A percentile compares a stretch with the other conserved stretches of the same genome.
These are phyloP conservation scores for Thymelicus acteon DNA, from an alignment of 2,888 invertebrate genomes.

Conservation along the genomic window DNA sequence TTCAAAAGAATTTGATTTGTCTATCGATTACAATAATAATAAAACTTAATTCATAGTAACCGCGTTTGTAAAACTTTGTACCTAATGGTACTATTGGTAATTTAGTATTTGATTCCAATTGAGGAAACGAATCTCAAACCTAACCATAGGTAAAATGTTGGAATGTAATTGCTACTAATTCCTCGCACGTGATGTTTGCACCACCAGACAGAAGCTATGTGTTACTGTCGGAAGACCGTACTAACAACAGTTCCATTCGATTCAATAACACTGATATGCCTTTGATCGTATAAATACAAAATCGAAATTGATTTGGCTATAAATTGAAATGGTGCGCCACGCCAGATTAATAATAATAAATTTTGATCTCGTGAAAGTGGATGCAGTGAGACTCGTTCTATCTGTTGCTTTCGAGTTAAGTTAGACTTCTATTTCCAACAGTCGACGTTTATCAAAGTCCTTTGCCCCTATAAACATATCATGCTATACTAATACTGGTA, in stretches of 20 bases:
- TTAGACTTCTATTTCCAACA: too few species aligned
- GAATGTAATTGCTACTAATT: constrained; percentile 12
- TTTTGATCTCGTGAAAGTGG: too few species aligned
- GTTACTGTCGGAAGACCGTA: background rate
- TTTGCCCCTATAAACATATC: too few species aligned
- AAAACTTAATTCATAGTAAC: too few species aligned
- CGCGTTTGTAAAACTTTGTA: background rate
- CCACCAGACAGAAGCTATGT: background rate
- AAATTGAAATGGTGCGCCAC: constrained; percentile 10
- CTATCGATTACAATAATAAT: too few species aligned
- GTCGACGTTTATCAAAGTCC: too few species aligned
- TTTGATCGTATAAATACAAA: constrained; percentile 18
- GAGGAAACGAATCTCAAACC: background rate
- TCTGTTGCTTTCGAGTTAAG: too few species aligned
- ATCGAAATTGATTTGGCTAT: constrained; percentile 26
- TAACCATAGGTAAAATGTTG: background rate
- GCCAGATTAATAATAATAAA: background rate
- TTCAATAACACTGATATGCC: constrained; percentile 10
- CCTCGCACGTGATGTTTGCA: constrained; percentile 4
- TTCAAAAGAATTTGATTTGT: too few species aligned
- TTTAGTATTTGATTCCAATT: background rate
- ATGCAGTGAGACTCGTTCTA: too few species aligned
- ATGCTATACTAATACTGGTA: too few species aligned
- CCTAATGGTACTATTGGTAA: too few species aligned
- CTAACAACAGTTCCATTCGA: constrained; percentile 15